Evolutionary conservation across 2,797 vertebrate species (phyloP).

Genomic region (Macropodus opercularis): DNA sequence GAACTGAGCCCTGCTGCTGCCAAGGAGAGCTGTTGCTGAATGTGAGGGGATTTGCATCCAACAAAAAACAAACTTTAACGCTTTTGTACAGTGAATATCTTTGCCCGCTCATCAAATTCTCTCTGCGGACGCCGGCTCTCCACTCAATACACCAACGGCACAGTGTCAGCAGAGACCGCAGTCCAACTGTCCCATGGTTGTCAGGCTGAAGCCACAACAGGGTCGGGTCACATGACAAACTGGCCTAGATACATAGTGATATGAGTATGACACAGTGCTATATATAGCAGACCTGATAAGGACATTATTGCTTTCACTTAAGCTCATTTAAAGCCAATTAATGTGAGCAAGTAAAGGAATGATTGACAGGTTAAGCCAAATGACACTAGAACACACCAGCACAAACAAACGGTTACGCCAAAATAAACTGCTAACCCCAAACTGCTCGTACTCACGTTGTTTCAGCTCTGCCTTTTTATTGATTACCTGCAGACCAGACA

Average conservation of each 20-base stretch:
- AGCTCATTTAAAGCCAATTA: conserved; percentile 68
- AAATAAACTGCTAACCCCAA: too few relatives aligned
- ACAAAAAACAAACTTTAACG: conserved; percentile 67
- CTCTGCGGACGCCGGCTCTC: conserved; percentile 31
- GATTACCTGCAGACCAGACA: too few relatives aligned
- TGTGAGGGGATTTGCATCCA: conserved; percentile 69
- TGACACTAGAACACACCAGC: not conserved
- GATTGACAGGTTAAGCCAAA: conserved; percentile 42
- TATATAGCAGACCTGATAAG: conserved; percentile 63
- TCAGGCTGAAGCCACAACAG: conserved; percentile 37
- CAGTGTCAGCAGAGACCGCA: conserved; percentile 26
- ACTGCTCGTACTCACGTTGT: too few relatives aligned
- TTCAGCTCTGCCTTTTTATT: too few relatives aligned
- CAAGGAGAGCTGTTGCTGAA: conserved; percentile 67
- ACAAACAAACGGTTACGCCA: too few relatives aligned
- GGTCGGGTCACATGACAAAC: conserved; percentile 50
- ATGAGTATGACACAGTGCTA: conserved; percentile 50
- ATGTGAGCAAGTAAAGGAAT: conserved; percentile 48
- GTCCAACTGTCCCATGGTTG: conserved; percentile 39
- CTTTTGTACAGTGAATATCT: conserved; percentile 72
- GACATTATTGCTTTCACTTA: conserved; percentile 61
- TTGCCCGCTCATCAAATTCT: conserved; percentile 78
- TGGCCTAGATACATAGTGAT: conserved; percentile 50
- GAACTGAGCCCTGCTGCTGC: conserved; percentile 62
- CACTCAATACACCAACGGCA: conserved; percentile 24